A percentile compares a stretch with the other conserved stretches of the same genome.
phyloP scores from a whole-genome alignment of 2,113 vertebrate genomes.

The Pelodiscus sinensis region DNA sequence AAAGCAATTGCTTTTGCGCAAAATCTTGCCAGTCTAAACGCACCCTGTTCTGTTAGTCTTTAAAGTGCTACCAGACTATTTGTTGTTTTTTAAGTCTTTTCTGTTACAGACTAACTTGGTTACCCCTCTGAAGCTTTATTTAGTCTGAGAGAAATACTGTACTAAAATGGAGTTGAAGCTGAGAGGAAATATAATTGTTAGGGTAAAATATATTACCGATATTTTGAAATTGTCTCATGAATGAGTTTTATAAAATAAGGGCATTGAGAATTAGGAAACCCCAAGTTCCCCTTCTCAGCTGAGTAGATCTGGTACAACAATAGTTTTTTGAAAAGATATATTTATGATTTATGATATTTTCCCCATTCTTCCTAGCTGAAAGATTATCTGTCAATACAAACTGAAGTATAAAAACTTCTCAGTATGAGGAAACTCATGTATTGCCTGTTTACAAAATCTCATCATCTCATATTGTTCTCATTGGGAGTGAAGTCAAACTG shows the following conservation, averaged over 20 bases:
- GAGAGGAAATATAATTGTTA: background rate
- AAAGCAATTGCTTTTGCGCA: too few species aligned
- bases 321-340: background rate
- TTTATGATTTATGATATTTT: background rate
- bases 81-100: too few species aligned
- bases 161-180: background rate
- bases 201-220: background rate
- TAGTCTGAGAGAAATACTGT: too few species aligned
- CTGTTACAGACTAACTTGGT: too few species aligned
- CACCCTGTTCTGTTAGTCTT: too few species aligned
- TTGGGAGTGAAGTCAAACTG: background rate
- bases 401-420: background rate
- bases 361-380: background rate
- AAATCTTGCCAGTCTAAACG: too few species aligned
- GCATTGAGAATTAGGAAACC: background rate
- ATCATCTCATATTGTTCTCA: background rate
- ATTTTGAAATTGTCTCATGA: background rate
- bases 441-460: background rate
- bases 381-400: background rate
- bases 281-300: background rate
- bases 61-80: too few species aligned
- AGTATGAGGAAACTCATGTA: slow-evolving; percentile 1
- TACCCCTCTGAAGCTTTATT: too few species aligned
- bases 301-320: background rate
- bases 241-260: background rate